Conservation (phyloP, 2,797 vertebrate species). For the Chromis chromis region DNA sequence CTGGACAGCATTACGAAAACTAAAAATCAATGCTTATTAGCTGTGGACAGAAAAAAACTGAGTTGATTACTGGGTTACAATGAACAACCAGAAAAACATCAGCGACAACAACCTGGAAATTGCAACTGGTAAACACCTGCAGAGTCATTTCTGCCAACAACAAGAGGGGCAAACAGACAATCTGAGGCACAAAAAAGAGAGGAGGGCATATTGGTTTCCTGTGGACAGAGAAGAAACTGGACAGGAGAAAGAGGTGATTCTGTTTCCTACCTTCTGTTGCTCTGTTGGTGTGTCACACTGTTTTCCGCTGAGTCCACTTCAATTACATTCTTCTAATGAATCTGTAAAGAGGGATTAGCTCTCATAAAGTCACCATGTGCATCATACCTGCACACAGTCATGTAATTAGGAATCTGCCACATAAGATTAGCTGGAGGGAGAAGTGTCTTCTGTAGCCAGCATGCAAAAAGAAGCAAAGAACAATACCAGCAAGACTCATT, state of each 20-base stretch:
- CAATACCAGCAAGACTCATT: not conserved
- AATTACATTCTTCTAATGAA: not conserved
- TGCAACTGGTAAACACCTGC: conserved; percentile 18
- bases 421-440: not conserved
- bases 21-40: not conserved
- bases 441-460: not conserved
- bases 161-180: not conserved
- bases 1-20: not conserved
- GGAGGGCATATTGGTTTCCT: conserved; percentile 5
- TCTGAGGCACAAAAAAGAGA: conserved; percentile 5
- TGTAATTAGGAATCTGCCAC: not conserved
- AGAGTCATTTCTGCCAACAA: conserved; percentile 9
- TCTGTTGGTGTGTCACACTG: not conserved
- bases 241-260: conserved; percentile 1
- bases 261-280: conserved; percentile 13
- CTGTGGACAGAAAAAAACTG: not conserved
- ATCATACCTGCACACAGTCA: not conserved
- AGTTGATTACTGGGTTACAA: not conserved
- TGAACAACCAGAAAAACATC: conserved; percentile 7
- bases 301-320: not conserved
- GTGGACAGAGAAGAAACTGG: not conserved
- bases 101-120: not conserved
- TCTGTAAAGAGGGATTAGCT: conserved; percentile 26
- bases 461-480: not conserved
- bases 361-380: not conserved